These are phyloP conservation scores for Myzus persicae DNA, from an alignment of 1,140 invertebrate species.

Conservation along the genomic window DNA sequence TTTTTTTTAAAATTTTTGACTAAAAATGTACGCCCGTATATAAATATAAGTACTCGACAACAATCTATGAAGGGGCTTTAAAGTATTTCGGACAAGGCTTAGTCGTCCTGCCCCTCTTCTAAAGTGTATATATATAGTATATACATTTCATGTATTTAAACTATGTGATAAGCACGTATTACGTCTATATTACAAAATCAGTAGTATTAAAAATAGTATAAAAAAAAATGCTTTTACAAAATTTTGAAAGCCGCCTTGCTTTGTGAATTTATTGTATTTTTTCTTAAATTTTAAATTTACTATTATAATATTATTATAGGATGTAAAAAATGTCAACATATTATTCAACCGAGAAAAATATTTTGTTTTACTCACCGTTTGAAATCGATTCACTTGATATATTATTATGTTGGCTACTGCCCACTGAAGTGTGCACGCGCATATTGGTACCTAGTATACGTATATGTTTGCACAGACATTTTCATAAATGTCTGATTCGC, in stretches of 20 bases:
- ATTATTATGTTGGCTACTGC: not conserved
- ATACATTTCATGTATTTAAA: not conserved
- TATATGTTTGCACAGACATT: not conserved
- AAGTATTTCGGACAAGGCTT: not conserved
- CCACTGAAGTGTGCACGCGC: not conserved
- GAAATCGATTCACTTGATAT: not conserved
- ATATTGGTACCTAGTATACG: too few species aligned
- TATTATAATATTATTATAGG: not conserved
- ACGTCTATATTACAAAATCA: not conserved
- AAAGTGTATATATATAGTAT: not conserved
- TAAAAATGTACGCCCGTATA: not conserved
- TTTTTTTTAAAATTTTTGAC: not conserved
- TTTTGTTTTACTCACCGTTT: not conserved
- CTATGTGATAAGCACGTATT: not conserved
- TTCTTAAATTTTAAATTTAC: not conserved
- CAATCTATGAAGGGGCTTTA: not conserved
- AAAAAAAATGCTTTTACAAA: not conserved
- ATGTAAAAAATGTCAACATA: not conserved
- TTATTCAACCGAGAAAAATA: too few species aligned
- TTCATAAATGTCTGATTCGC: not conserved
- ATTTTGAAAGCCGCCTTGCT: not conserved
- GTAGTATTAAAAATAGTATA: too few species aligned
- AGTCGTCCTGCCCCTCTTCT: not conserved
- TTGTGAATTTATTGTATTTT: not conserved
- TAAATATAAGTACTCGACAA: not conserved